Conservation (phyloP, 2,113 vertebrate species). For the Capreolus pygargus region DNA sequence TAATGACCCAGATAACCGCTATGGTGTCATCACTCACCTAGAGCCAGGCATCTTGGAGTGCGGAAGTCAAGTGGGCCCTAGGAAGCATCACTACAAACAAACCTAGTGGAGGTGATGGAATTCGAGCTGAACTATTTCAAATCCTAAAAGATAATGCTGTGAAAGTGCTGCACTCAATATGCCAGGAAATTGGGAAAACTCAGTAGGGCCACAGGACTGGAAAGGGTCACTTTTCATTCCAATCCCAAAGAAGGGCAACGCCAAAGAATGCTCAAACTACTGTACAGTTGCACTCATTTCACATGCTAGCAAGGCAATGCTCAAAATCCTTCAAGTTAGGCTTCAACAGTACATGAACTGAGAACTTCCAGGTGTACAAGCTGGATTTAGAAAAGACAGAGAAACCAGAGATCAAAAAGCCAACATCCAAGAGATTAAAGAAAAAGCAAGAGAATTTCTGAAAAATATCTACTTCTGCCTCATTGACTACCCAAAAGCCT, state of each 20-base stretch:
- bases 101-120: neutral
- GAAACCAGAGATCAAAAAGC: neutral
- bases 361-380: neutral
- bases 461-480: neutral
- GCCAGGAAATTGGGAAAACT: neutral
- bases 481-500: neutral
- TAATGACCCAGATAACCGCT: neutral
- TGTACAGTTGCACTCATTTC: neutral
- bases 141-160: neutral
- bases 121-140: neutral
- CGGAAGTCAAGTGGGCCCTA: neutral
- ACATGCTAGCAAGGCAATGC: neutral
- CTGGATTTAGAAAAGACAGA: neutral
- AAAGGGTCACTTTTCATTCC: neutral
- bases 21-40: too few relatives aligned
- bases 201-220: neutral
- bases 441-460: neutral
- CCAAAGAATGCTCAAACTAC: neutral
- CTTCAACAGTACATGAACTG: neutral
- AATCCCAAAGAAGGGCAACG: neutral
- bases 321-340: neutral
- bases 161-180: neutral
- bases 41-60: neutral
- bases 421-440: neutral
- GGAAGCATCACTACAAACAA: neutral